Conservation (phyloP, 1,140 invertebrate genomes). For the Drosophila nasuta region DNA sequence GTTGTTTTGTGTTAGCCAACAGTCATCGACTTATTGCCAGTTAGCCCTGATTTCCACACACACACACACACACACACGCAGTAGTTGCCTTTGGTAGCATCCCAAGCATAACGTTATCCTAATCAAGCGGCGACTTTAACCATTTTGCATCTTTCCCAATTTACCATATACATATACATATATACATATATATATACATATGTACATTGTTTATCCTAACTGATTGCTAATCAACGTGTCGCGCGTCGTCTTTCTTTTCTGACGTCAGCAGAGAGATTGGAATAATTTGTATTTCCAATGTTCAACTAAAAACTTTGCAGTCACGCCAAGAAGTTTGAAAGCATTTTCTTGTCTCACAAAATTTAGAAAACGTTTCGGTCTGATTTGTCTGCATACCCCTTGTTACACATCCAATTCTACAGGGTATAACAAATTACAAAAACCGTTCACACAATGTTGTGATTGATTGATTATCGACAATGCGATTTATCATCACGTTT, state of each 20-base stretch:
- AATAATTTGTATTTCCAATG: too few relatives aligned
- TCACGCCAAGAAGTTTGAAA: too few relatives aligned
- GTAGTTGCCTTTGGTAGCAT: not conserved
- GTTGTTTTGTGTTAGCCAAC: slow-evolving; percentile 8
- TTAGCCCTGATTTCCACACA: slow-evolving; percentile 55
- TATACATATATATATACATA: not conserved
- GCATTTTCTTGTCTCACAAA: too few relatives aligned
- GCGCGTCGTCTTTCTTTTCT: not conserved
- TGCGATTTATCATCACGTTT: not conserved
- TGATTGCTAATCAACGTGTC: slow-evolving; percentile 12
- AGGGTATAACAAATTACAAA: not conserved
- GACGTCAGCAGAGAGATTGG: slow-evolving; percentile 12
- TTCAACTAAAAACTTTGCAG: too few relatives aligned
- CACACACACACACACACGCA: not conserved
- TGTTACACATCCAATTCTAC: not conserved
- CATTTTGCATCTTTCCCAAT: slow-evolving; percentile 10
- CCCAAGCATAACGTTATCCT: slow-evolving; percentile 13
- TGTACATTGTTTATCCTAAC: slow-evolving; percentile 6
- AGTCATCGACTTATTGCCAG: slow-evolving; percentile 45
- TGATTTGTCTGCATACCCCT: too few relatives aligned
- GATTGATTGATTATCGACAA: not conserved
- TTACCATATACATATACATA: not conserved
- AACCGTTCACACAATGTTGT: not conserved
- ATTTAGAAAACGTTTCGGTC: too few relatives aligned
- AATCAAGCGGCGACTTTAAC: slow-evolving; percentile 9